phyloP scores from a whole-genome alignment of 1,140 invertebrate species.

The Drosophila rufa region DNA sequence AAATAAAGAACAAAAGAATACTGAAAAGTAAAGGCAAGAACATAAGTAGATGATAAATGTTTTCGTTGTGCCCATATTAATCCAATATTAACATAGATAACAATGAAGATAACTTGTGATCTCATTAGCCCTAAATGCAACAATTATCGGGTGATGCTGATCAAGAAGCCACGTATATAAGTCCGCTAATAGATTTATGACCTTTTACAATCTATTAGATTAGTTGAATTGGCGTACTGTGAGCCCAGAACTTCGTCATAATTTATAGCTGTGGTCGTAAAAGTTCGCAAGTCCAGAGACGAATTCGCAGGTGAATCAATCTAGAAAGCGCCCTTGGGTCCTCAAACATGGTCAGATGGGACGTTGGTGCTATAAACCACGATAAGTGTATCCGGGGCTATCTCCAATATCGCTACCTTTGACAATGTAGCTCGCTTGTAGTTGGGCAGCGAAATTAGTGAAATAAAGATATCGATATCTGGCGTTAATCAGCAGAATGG shows the following conservation, averaged over 20 bases:
- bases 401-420: slow-evolving; percentile 53
- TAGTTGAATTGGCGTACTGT: slow-evolving; percentile 3
- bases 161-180: slow-evolving; percentile 28
- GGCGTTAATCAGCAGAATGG: slow-evolving; percentile 37
- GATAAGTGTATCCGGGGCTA: slow-evolving; percentile 51
- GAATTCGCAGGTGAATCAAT: slow-evolving; percentile 20
- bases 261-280: slow-evolving; percentile 27
- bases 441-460: slow-evolving; percentile 38
- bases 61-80: too few species aligned
- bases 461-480: slow-evolving; percentile 55
- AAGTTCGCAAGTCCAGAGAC: slow-evolving; percentile 22
- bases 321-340: slow-evolving; percentile 21
- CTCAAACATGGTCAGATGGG: slow-evolving; percentile 7
- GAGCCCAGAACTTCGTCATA: slow-evolving; percentile 18
- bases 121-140: background rate
- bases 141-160: slow-evolving; percentile 19
- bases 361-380: slow-evolving; percentile 13
- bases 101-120: background rate
- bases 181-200: slow-evolving; percentile 11
- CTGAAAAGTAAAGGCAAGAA: too few species aligned
- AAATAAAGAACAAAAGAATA: too few species aligned
- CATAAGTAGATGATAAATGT: too few species aligned
- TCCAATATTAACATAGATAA: background rate
- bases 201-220: slow-evolving; percentile 25
- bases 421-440: slow-evolving; percentile 37